Conservation (phyloP, 2,888 invertebrate genomes). For the Ormyrus rosae region DNA sequence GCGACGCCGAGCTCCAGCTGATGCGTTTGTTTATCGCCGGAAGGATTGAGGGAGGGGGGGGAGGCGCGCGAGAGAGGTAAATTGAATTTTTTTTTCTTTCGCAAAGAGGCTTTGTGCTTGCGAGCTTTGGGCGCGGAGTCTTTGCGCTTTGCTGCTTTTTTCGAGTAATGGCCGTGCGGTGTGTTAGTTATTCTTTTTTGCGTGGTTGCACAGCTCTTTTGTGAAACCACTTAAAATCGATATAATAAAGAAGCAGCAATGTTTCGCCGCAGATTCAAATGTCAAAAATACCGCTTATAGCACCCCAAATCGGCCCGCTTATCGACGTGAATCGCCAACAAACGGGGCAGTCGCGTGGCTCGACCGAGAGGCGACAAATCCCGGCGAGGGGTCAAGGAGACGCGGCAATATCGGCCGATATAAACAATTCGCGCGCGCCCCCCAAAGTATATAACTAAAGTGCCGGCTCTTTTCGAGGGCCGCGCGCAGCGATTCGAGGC, state of each 20-base stretch:
- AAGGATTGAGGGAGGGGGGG: not conserved
- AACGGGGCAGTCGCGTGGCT: not conserved
- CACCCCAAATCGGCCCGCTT: too few relatives aligned
- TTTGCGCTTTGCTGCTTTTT: conserved; percentile 7
- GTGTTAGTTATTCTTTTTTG: too few relatives aligned
- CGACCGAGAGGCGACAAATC: not conserved
- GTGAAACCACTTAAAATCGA: too few relatives aligned
- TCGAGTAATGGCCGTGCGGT: not conserved
- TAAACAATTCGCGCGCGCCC: not conserved
- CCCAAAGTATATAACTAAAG: not conserved
- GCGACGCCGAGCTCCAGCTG: conserved; percentile 26
- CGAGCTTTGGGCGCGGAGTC: conserved; percentile 3
- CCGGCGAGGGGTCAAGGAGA: conserved; percentile 33
- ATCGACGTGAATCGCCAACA: too few relatives aligned
- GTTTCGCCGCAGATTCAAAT: too few relatives aligned
- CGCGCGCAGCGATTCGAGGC: conserved; percentile 41
- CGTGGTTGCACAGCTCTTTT: too few relatives aligned
- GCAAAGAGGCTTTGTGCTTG: not conserved
- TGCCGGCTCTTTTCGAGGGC: conserved; percentile 59
- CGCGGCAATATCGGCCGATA: conserved; percentile 36
- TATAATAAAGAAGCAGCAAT: too few relatives aligned
- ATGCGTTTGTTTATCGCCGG: conserved; percentile 37
- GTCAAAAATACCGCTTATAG: too few relatives aligned
- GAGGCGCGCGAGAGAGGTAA: conserved; percentile 24
- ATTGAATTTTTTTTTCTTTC: conserved; percentile 32